Evolutionary conservation across 2,113 vertebrate species (phyloP).

Genomic region (Deroptyus accipitrinus): DNA sequence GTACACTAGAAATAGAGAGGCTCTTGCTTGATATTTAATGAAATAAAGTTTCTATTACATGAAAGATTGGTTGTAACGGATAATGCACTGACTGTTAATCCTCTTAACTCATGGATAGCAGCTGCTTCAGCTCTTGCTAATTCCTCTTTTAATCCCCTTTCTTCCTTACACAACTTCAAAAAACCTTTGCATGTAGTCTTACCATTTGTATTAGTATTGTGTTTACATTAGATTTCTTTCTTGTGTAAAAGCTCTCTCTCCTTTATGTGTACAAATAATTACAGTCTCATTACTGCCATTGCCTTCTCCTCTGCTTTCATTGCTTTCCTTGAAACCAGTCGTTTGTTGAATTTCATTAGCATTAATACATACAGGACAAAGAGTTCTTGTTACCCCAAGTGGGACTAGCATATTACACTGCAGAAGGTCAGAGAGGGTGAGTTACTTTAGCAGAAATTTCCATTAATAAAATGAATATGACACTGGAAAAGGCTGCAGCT

Average conservation of each 20-base stretch:
- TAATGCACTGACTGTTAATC: conserved; percentile 11
- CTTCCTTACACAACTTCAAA: background rate
- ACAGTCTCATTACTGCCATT: background rate
- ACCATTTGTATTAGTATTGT: background rate
- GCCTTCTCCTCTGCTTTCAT: background rate
- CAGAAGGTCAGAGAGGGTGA: background rate
- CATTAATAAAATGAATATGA: background rate
- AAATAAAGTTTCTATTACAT: conserved; percentile 5
- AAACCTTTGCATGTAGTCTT: background rate
- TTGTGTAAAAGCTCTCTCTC: background rate
- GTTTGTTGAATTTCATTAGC: conserved; percentile 32
- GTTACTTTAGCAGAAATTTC: background rate
- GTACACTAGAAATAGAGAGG: background rate
- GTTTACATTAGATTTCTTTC: background rate
- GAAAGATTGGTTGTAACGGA: background rate
- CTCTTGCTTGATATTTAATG: background rate
- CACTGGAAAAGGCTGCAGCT: background rate
- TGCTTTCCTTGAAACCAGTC: background rate
- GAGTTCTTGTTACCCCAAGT: background rate
- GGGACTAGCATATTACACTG: background rate
- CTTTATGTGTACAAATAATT: conserved; percentile 35
- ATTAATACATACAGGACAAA: conserved; percentile 24
- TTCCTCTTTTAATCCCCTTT: conserved; percentile 47
- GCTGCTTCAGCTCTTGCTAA: conserved; percentile 22
- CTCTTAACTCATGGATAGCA: conserved; percentile 34